Conservation (phyloP, 2,113 vertebrate species). For the Synchiropus splendidus region DNA sequence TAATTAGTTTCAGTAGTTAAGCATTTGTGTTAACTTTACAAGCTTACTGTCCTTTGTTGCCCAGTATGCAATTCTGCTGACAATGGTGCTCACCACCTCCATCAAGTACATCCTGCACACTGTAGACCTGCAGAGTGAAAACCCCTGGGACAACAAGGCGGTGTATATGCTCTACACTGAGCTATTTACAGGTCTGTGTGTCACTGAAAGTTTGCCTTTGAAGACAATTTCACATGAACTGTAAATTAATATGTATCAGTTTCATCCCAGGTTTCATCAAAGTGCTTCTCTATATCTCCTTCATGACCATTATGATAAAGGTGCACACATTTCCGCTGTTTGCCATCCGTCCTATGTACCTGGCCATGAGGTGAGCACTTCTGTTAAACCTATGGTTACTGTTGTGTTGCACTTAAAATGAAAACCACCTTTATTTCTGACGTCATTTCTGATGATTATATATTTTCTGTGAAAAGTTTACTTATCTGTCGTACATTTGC, state of each 20-base stretch:
- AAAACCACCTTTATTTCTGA: no score
- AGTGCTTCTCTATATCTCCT: constrained; percentile 91
- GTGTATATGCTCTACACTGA: constrained; percentile 98
- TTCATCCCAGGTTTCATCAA: constrained; percentile 84
- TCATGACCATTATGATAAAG: constrained; percentile 99
- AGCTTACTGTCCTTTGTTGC: neutral
- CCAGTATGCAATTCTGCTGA: constrained; percentile 92
- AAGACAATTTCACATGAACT: neutral
- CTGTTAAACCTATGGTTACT: no score
- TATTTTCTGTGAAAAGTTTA: no score
- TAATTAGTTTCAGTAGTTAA: no score
- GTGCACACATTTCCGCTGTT: constrained; percentile 97
- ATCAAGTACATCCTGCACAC: constrained; percentile 93
- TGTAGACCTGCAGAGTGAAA: constrained; percentile 87
- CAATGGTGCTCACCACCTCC: constrained; percentile 92
- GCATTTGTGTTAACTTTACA: neutral
- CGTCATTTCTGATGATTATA: no score
- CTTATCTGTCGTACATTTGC: no score
- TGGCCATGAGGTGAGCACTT: constrained; percentile 88
- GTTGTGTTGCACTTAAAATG: no score
- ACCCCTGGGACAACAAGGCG: constrained; percentile 96
- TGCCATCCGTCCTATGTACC: constrained; percentile 97
- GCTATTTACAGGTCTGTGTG: constrained; percentile 81
- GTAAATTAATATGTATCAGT: neutral
- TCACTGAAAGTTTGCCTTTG: neutral